Conservation (phyloP, 2,113 vertebrate species). For the Erythrolamprus reginae region DNA sequence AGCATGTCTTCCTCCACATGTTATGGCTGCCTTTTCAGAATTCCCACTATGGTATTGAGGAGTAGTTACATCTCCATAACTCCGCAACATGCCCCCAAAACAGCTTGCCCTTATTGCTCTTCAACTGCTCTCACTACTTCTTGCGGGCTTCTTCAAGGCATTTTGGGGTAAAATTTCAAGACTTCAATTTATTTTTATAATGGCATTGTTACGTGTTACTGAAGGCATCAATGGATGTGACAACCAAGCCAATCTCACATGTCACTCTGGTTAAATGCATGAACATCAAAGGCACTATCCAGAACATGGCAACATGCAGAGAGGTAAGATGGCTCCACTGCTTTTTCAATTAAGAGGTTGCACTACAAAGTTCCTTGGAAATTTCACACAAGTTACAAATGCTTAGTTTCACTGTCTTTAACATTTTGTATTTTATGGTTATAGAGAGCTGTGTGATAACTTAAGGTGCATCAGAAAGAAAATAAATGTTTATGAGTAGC, state of each 20-base stretch:
- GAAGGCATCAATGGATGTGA: slow-evolving; percentile 72
- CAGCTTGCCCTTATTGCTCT: not conserved
- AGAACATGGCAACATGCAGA: slow-evolving; percentile 61
- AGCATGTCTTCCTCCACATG: not conserved
- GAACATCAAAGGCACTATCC: slow-evolving; percentile 69
- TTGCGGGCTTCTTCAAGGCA: not conserved
- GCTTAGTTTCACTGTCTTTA: not conserved
- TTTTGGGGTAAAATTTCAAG: not conserved
- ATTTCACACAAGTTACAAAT: not conserved
- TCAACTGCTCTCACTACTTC: not conserved
- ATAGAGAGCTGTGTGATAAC: not conserved
- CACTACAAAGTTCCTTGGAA: not conserved
- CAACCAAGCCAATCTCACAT: slow-evolving; percentile 54
- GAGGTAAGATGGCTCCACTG: slow-evolving; percentile 47
- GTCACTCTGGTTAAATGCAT: slow-evolving; percentile 60
- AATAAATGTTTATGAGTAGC: not conserved
- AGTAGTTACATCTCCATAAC: not conserved
- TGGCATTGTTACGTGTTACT: slow-evolving; percentile 27
- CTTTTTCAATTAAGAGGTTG: slow-evolving; percentile 16
- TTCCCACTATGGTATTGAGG: not conserved
- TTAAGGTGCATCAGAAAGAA: too few species aligned
- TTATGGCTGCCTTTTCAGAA: not conserved
- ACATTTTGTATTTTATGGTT: not conserved
- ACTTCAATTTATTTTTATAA: not conserved
- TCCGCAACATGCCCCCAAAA: not conserved